Base-by-base conservation (phyloP, 2,888 invertebrate genomes). In the Parapristionchus giblindavisi region DNA sequence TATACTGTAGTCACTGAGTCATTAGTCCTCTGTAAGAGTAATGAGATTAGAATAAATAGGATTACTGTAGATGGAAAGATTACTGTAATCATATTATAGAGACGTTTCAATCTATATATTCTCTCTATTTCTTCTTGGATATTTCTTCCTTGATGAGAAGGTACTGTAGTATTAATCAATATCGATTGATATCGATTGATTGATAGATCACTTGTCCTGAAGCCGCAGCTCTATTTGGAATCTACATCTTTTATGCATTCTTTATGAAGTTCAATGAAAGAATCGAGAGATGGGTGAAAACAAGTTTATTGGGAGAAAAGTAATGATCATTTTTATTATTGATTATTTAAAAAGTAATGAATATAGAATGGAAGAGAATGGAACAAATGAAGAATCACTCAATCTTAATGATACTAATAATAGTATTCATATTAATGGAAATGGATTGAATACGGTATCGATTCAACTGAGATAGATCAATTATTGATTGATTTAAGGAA, bases 191-290 rank as follows among this genome's bases (percentile, higher is more conserved):
- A 6, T 48, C 60, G n/a, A 34, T 51, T 17, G 52, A 58, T n/a
- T 61, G 80, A 60, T 72, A 81, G 84, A 86, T 87, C 61, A 76
- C 78, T 21, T 87, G 85, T 81, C 82, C 77, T 24, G 87, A 87
- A 76, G 87, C 87, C 0, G 66, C 84, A 36, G 71, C 80, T 21
- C 80, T 87, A 71, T 85, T 87, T 68, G 4, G 60, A 17, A 76
- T 87, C 61, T 87, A 87, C 78, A 76, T 86, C n/a, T 63, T 80
- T 60, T 87, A 87, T 70, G 83, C 82, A 51, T 76, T 78, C 0
- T 80, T 87, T 54, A 87, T 87, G 87, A 87, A 87, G 77, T 87
- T 77, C 78, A 87, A 87, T 75, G 84, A 79, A 34, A 75, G 80
- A 58, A 66, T 84, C 51, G 86, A 87, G 74, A 54, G 48, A 54